Conservation (phyloP, 2,113 vertebrate genomes). For the Fulica atra region DNA sequence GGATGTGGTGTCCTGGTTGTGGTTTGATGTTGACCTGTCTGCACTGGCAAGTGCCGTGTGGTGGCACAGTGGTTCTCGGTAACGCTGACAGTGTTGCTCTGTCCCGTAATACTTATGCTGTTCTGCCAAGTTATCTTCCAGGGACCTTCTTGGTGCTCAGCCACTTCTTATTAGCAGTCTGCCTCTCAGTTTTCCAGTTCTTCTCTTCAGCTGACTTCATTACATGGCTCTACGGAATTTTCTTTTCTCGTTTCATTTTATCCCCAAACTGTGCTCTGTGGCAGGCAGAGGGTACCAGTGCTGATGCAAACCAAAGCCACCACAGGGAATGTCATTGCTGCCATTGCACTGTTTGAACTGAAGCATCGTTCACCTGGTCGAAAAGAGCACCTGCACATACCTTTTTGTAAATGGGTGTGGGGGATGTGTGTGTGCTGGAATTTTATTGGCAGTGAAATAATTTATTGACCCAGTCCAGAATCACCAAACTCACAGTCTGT, state of each 20-base stretch:
- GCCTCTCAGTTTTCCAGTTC: neutral
- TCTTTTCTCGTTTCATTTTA: neutral
- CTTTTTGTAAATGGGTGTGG: neutral
- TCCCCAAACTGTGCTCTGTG: neutral
- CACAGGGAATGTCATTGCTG: neutral
- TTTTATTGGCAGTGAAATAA: neutral
- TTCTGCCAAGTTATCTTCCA: neutral
- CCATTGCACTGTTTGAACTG: neutral
- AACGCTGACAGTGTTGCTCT: neutral
- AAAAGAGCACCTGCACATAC: neutral
- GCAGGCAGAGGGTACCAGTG: neutral
- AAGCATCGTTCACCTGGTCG: neutral
- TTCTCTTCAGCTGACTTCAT: neutral
- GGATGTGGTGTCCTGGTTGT: neutral
- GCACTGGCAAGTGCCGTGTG: rapidly evolving
- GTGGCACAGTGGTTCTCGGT: neutral
- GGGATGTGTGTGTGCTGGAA: neutral
- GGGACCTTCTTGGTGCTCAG: neutral
- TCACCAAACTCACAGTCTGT: neutral
- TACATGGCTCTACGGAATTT: neutral
- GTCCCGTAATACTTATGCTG: neutral
- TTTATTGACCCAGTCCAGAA: neutral
- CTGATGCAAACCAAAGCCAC: neutral
- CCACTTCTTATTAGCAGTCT: neutral
- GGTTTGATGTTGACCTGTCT: neutral